Evolutionary conservation across 2,888 invertebrate genomes (phyloP).

Genomic region (Caenorhabditis afra): DNA sequence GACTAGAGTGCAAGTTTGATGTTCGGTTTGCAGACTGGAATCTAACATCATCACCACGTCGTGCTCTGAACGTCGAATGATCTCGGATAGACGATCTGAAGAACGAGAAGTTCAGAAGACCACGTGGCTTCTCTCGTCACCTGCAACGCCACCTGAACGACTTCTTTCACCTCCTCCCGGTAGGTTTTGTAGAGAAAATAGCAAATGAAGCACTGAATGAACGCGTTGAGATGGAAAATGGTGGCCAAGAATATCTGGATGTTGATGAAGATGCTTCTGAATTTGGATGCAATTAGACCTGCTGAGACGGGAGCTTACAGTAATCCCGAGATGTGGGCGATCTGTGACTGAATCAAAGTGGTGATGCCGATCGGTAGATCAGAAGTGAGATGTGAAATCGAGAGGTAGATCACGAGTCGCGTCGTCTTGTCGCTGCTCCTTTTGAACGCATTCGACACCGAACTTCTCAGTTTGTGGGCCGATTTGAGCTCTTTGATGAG

Average conservation of each 20-base stretch:
- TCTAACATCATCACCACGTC: no score
- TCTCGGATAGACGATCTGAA: no score
- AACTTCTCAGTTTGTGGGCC: background rate
- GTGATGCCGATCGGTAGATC: constrained; percentile 15
- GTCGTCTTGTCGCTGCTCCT: constrained; percentile 10
- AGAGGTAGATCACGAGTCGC: constrained; percentile 4
- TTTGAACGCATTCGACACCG: no score
- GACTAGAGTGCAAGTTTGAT: no score
- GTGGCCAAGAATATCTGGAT: background rate
- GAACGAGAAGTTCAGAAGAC: no score
- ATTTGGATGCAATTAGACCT: background rate
- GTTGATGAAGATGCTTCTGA: background rate
- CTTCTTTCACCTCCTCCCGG: background rate
- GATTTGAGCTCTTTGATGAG: constrained; percentile 4
- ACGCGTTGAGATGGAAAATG: constrained; percentile 1
- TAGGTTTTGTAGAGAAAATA: background rate
- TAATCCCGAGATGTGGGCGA: background rate
- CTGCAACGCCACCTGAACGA: background rate
- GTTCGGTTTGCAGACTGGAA: no score
- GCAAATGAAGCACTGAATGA: constrained; percentile 14
- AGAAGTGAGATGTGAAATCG: constrained; percentile 1
- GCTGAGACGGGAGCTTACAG: background rate
- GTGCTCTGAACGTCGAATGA: no score
- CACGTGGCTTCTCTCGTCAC: no score
- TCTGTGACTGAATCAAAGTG: background rate